These are phyloP conservation scores for Gallinago media DNA, from an alignment of 2,113 vertebrate genomes.

Conservation along the genomic window DNA sequence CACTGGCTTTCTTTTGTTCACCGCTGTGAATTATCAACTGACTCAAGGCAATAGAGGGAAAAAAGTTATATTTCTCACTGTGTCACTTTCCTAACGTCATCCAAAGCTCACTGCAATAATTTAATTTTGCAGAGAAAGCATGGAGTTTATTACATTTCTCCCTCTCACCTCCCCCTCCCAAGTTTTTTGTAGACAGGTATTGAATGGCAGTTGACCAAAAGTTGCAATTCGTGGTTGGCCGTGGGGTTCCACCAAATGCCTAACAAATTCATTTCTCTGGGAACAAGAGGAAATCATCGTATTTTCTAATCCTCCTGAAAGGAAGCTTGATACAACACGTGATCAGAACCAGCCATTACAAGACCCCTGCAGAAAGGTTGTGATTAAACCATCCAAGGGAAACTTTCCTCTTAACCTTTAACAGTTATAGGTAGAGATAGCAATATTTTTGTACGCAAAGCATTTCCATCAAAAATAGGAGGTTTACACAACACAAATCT, in stretches of 20 bases:
- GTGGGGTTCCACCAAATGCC: background rate
- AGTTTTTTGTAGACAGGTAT: background rate
- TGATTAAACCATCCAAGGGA: background rate
- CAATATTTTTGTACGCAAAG: background rate
- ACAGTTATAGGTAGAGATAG: background rate
- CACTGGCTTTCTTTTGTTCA: slow-evolving; percentile 60
- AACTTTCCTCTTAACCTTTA: background rate
- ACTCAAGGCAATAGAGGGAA: slow-evolving; percentile 48
- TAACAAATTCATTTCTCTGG: background rate
- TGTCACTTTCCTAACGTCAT: slow-evolving; percentile 24
- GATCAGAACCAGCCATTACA: background rate
- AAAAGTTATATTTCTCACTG: slow-evolving; percentile 49
- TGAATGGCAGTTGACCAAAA: background rate
- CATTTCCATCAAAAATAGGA: background rate
- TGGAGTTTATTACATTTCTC: background rate
- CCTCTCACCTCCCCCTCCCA: too few species aligned
- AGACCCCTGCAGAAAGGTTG: background rate
- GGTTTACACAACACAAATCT: background rate
- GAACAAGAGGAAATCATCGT: background rate
- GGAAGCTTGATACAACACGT: background rate
- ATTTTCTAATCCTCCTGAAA: background rate
- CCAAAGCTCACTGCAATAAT: slow-evolving; percentile 33
- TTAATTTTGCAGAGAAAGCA: slow-evolving; percentile 40
- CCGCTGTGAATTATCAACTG: slow-evolving; percentile 60
- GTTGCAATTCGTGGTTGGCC: background rate